Evolutionary conservation across 2,888 invertebrate species (phyloP), one percentile per base, ranked within the genome.

Genomic region (Cryptocheilus praepositus): DNA sequence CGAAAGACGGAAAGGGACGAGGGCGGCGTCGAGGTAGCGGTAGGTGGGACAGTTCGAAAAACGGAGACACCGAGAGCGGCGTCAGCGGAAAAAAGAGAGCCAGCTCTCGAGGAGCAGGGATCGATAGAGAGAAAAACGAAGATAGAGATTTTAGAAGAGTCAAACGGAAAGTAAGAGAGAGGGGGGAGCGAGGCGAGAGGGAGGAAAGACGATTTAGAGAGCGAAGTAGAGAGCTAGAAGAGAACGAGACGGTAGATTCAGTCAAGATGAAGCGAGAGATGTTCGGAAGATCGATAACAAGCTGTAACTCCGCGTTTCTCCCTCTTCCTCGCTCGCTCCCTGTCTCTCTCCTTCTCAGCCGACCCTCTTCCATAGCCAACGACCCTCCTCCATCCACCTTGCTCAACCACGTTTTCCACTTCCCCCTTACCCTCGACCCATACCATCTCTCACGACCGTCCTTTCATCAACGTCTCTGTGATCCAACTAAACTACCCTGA

Each of bases 261-360:
- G 55, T 22, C 59, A 53, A 64, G 57, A 61, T 54, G 58, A 69
- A 61, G 53, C 53, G 56, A 52, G 66, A 70, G 71, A 73, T 49
- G 57, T 52, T 62, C 36, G 57, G 59, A 76, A 65, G 77, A 78
- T 78, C 77, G 76, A 78, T 78, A 78, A 77, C 71, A 71, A 73
- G 74, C 70, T 71, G 62, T 64, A 74, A 67, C 67, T 69, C 64
- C 59, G 52, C 60, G 58, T 64, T 66, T 62, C 65, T 65, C 53
- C 61, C 61, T 36, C 36, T 36, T 11, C 36, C 36, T 36, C 36
- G 25, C 36, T 36, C 36, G 11, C 13, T 36, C 36, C 36, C n/a
- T 5, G 36, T 36, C 36, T 7, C 8, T 11, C 36, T 7, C 11
- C 4, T 7, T 36, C 28, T 7, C 3, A 28, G 4, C 7, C 28